A percentile compares a stretch with the other conserved stretches of the same genome.
These are phyloP conservation scores for Anastatus disparis DNA, from an alignment of 1,140 invertebrate species.

Conservation along the genomic window DNA sequence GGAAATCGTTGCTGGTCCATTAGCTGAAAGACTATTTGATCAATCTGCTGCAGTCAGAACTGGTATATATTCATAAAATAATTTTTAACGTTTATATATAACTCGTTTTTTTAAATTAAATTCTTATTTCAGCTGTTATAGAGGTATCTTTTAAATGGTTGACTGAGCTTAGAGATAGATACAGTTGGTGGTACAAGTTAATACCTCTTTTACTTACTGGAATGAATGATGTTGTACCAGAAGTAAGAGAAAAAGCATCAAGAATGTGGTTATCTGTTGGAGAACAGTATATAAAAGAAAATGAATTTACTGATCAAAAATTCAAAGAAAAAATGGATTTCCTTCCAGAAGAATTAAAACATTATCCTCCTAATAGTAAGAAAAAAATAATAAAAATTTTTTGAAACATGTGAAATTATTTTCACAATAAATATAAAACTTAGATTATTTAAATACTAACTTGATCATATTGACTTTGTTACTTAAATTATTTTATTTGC, in stretches of 20 bases:
- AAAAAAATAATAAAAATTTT: too few relatives aligned
- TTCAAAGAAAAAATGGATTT: slow-evolving; percentile 80
- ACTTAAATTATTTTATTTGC: slow-evolving; percentile 37
- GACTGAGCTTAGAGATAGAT: slow-evolving; percentile 76
- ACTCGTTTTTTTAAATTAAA: slow-evolving; percentile 15
- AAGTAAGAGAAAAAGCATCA: slow-evolving; percentile 70
- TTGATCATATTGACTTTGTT: too few relatives aligned
- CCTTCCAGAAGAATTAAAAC: slow-evolving; percentile 61
- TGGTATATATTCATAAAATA: slow-evolving; percentile 45
- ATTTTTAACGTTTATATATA: not conserved
- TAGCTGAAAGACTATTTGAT: slow-evolving; percentile 83
- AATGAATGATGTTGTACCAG: slow-evolving; percentile 77
- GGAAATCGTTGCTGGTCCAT: slow-evolving; percentile 71
- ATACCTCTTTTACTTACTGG: slow-evolving; percentile 81
- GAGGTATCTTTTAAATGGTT: slow-evolving; percentile 77
- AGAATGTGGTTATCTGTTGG: slow-evolving; percentile 77
- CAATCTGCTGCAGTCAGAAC: slow-evolving; percentile 73
- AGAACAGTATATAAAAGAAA: slow-evolving; percentile 77
- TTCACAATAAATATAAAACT: not conserved
- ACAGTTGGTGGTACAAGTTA: slow-evolving; percentile 81
- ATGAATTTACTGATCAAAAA: slow-evolving; percentile 77
- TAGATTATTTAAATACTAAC: too few relatives aligned
- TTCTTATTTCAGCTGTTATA: slow-evolving; percentile 69
- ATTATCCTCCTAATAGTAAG: slow-evolving; percentile 74
- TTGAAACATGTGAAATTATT: too few relatives aligned